Base-by-base conservation (phyloP, 1,140 invertebrate species). In the Drosophila kohkoa region DNA sequence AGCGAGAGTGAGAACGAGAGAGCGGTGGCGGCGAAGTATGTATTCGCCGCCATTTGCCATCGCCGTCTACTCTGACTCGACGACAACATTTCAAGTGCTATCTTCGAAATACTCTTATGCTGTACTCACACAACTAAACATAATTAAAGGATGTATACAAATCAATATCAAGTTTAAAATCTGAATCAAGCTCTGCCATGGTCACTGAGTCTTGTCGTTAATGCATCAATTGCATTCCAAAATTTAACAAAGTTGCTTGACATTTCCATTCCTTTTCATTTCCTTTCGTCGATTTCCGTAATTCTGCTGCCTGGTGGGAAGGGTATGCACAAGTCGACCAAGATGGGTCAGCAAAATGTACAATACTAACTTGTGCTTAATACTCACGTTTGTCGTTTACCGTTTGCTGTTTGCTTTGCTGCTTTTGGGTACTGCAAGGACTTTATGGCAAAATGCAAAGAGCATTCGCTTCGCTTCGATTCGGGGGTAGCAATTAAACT, bases 11-110 rank as follows among this genome's bases (percentile, higher is more conserved):
- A 70, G 72, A 64, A 51, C 28, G 13, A 59, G 77, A 77, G 67
- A 76, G 75, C 75, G 78, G 41, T 48, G 52, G 57, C 74, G 74
- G 68, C 74, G 68, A 79, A 71, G 77, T 77, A 66, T 77, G 70
- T 54, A 51, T 77, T 75, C 82, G 82, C 75, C 78, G 78, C 48
- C 16, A 38, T 38, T 38, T 38, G 35, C 35, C 8, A 10, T 38
- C 35, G 35, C 8, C 35, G 35, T 10, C 35, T 7, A 75, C 62
- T 60, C 71, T 72, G 32, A 55, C 62, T 52, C 73, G 73, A 38
- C 58, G 43, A 71, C 67, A 75, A 25, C 20, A 25, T 32, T 65
- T 60, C 63, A 72, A 70, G 30, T 48, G 25, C 64, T 46, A 73
- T 45, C 43, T 75, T 30, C 43, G 20, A 79, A 46, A 60, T 77